Evolutionary conservation across 2,797 vertebrate species (phyloP).

Genomic region (Molossus alvarezi): DNA sequence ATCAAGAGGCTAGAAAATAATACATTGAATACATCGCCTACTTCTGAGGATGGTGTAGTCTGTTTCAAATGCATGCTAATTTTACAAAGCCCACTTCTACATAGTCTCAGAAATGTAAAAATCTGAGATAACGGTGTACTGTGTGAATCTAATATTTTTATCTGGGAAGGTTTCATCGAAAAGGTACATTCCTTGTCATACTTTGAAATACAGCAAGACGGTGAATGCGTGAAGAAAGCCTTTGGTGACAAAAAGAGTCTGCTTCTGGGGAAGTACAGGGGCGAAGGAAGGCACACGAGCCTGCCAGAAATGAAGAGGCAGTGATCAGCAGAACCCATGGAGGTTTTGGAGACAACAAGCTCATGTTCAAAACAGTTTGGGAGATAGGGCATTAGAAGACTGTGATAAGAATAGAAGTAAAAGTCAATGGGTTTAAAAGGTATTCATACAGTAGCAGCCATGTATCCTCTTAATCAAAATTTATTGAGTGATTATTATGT

Average conservation of each 20-base stretch:
- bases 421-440: neutral
- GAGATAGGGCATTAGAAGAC: neutral
- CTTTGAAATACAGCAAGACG: slow-evolving; percentile 50
- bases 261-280: neutral
- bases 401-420: neutral
- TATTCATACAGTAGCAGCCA: neutral
- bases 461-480: neutral
- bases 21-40: neutral
- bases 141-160: slow-evolving; percentile 60
- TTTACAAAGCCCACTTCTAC: slow-evolving; percentile 50
- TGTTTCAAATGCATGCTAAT: slow-evolving; percentile 66
- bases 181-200: slow-evolving; percentile 59
- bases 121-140: slow-evolving; percentile 46
- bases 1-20: neutral
- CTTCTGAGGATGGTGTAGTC: neutral
- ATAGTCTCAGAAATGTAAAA: slow-evolving; percentile 66
- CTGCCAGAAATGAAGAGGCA: neutral
- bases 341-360: neutral
- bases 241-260: neutral
- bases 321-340: neutral
- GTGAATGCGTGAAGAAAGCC: slow-evolving; percentile 39
- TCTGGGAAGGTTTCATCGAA: slow-evolving; percentile 40
- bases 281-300: neutral
- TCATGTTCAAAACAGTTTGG: neutral
- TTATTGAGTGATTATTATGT: neutral